Base-by-base conservation (phyloP, 2,888 invertebrate species). In the Troides helena region DNA sequence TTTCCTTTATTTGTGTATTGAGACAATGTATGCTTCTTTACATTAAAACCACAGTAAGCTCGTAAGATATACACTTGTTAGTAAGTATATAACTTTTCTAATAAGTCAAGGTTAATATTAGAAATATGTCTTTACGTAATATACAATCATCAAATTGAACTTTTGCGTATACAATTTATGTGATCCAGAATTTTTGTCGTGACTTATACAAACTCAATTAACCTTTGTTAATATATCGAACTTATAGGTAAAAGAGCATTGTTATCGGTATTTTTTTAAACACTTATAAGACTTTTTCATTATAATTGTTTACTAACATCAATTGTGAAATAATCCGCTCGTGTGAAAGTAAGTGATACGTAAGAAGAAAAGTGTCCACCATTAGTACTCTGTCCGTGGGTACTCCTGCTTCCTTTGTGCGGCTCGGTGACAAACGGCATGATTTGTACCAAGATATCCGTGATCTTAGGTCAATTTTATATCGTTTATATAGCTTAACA, bases 301-400 rank as follows among this genome's bases (percentile, higher is more conserved):
- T 30, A 30, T 30, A 30, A 3, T 3, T 30, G 30, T 30, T 30
- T 30, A 30, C 30, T 30, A 30, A 30, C 30, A 30, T 30, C 30
- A 30, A 8, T 17, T 60, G 60, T n/a, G 18, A 60, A 60, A 60
- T 60, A 59, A 59, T 59, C 30, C 30, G 17, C 59, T 59, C 23
- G 12, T 59, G 59, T 60, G 36, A 60, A 17, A 60, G 39, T 17
- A 39, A 18, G 36, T 60, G 60, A 60, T 60, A 60, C 30, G 60
- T 60, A 36, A 60, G 17, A 60, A 60, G 60, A 60, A 60, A 60
- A 36, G 60, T 36, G 60, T 39, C 18, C n/a, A 17, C n/a, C n/a
- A 60, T 60, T 60, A 60, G 39, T 60, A 18, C 60, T 30, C 18
- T 60, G 30, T 36, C 60, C 12, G 36, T 36, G 36, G 36, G 36